Conservation (phyloP, 2,113 vertebrate species). For the Bothrops jararaca region DNA sequence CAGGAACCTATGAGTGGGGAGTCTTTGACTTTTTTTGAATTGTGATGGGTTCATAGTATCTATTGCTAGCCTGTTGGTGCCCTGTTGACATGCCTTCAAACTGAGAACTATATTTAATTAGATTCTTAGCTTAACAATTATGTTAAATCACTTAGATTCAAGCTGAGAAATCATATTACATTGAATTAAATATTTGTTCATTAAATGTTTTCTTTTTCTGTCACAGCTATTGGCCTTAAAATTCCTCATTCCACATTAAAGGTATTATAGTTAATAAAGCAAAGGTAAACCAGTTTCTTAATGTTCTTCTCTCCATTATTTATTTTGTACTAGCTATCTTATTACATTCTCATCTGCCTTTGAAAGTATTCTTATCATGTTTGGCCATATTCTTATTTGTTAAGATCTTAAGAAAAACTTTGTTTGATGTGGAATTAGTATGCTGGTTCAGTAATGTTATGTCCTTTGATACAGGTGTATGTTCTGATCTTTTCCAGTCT, state of each 20-base stretch:
- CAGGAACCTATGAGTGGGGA: not conserved
- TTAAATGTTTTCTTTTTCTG: not conserved
- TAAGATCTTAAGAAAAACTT: not conserved
- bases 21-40: conserved; percentile 46
- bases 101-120: conserved; percentile 68
- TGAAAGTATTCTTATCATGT: not conserved
- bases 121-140: conserved; percentile 15
- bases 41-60: conserved; percentile 53
- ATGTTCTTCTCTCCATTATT: not conserved
- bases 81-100: conserved; percentile 61
- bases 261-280: not conserved
- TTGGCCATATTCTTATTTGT: not conserved
- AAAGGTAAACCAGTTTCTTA: not conserved
- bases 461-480: not conserved
- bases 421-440: not conserved
- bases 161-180: not conserved
- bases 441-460: not conserved
- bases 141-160: not conserved
- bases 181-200: not conserved
- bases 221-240: not conserved
- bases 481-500: not conserved
- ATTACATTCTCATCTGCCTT: not conserved
- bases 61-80: conserved; percentile 50
- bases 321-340: not conserved
- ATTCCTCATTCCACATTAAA: not conserved